Conservation (phyloP, 2,888 invertebrate species). For the Eulithis prunata region DNA sequence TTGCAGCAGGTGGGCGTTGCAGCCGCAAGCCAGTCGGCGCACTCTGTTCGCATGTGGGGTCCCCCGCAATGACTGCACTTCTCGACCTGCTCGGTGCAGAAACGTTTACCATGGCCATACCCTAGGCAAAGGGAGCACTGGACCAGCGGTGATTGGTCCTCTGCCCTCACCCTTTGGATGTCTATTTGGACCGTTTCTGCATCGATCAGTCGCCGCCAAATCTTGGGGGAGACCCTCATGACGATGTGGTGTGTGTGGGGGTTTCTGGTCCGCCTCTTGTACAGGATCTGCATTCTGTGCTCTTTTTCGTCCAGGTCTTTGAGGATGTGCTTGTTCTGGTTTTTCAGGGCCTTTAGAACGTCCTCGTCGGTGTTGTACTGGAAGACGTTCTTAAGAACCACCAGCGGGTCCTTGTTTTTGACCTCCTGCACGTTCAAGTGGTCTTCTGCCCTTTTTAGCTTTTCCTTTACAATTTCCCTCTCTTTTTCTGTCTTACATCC, state of each 20-base stretch:
- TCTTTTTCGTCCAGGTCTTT: not conserved
- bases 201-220: not conserved
- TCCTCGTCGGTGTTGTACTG: too few species aligned
- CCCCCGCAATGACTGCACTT: conserved; percentile 42
- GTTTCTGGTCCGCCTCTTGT: not conserved
- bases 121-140: conserved; percentile 40
- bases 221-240: not conserved
- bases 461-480: not conserved
- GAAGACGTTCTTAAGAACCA: too few species aligned
- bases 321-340: not conserved
- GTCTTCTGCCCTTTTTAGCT: not conserved
- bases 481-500: not conserved
- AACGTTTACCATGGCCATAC: conserved; percentile 32
- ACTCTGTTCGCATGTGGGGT: conserved; percentile 26
- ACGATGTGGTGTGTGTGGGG: not conserved
- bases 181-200: not conserved
- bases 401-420: too few species aligned
- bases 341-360: not conserved
- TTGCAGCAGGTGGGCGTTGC: not conserved
- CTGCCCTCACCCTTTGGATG: not conserved
- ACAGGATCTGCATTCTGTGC: not conserved
- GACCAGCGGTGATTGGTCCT: conserved; percentile 9
- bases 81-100: conserved; percentile 30
- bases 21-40: conserved; percentile 3
- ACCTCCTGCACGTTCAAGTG: not conserved